phyloP scores from a whole-genome alignment of 2,888 invertebrate genomes.

The Latheticus oryzae region DNA sequence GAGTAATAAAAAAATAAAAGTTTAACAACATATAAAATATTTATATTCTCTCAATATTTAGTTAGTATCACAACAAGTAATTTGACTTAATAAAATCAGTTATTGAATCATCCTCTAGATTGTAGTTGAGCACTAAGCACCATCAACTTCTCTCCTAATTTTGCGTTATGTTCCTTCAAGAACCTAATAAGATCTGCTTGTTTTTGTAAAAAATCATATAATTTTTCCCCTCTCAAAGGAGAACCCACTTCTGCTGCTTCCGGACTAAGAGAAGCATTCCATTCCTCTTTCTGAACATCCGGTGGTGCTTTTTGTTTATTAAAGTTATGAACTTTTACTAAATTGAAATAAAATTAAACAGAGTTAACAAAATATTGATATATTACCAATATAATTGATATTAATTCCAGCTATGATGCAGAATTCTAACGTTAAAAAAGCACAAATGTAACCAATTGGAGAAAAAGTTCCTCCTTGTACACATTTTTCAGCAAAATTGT shows the following conservation, averaged over 20 bases:
- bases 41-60: too few species aligned
- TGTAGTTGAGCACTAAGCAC: conserved; percentile 69
- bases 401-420: conserved; percentile 67
- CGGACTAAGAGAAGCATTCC: conserved; percentile 67
- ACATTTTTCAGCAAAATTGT: conserved; percentile 68
- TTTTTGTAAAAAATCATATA: conserved; percentile 74
- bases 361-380: too few species aligned
- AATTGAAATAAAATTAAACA: conserved; percentile 39
- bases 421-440: conserved; percentile 68
- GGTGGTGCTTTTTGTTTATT: conserved; percentile 71
- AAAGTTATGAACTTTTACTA: conserved; percentile 72
- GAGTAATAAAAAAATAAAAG: too few species aligned
- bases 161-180: conserved; percentile 75
- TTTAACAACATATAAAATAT: too few species aligned
- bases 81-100: background rate
- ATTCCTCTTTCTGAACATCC: conserved; percentile 74
- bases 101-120: conserved; percentile 45
- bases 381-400: conserved; percentile 69
- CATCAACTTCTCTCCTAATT: conserved; percentile 75
- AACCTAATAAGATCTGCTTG: conserved; percentile 77
- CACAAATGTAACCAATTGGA: conserved; percentile 72
- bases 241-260: conserved; percentile 69
- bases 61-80: conserved; percentile 13
- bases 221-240: conserved; percentile 65
- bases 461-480: conserved; percentile 66